phyloP scores from a whole-genome alignment of 2,797 vertebrate genomes.

The Leptatherina wallacei region DNA sequence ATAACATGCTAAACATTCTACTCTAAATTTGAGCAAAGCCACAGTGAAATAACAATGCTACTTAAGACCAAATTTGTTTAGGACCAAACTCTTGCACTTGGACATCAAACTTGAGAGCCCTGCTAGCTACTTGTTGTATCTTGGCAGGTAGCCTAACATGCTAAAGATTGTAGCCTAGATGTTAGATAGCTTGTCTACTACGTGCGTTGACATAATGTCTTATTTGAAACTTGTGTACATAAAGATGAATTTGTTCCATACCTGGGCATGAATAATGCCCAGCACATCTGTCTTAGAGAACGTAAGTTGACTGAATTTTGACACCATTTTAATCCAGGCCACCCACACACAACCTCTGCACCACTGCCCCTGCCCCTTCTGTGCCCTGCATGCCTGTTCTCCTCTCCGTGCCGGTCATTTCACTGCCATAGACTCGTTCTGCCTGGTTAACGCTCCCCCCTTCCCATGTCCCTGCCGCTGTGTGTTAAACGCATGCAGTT shows the following conservation, averaged over 20 bases:
- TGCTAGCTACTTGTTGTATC: no score
- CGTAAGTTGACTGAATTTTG: neutral
- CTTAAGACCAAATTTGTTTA: no score
- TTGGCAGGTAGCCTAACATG: no score
- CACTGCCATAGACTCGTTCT: constrained; percentile 67
- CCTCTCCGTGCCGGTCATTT: constrained; percentile 66
- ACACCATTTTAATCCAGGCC: constrained; percentile 20
- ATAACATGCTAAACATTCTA: no score
- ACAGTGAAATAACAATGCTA: no score
- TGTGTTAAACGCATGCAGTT: constrained; percentile 86
- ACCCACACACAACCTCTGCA: constrained; percentile 43
- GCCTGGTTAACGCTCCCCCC: constrained; percentile 76
- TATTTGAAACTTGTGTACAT: neutral
- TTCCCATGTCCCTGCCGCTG: constrained; percentile 73
- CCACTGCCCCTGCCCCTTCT: constrained; percentile 36
- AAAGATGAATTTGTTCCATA: constrained; percentile 30
- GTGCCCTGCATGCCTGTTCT: constrained; percentile 62
- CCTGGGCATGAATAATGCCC: constrained; percentile 4
- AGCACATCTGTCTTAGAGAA: no score
- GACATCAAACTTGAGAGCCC: no score
- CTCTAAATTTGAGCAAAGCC: no score
- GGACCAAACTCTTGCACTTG: no score
- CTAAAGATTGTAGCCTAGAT: no score
- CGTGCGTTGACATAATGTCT: no score
- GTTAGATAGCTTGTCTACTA: constrained; percentile 4